Evolutionary conservation across 1,140 invertebrate genomes (phyloP).

Genomic region (Pogonomyrmex californicus): DNA sequence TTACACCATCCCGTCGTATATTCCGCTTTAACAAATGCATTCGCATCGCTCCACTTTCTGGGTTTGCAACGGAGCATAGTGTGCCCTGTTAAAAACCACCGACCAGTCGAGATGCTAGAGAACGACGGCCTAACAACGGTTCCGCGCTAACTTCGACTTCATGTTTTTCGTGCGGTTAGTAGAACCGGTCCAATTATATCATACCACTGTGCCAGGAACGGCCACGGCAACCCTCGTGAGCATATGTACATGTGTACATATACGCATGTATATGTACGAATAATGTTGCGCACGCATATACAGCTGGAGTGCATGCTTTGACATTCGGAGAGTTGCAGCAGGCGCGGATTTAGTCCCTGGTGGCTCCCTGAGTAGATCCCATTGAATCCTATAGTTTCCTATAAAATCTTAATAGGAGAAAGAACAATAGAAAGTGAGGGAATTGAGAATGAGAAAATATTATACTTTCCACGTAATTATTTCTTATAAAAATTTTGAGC

Average conservation of each 20-base stretch:
- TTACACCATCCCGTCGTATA: constrained; percentile 28
- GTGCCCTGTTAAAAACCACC: constrained; percentile 42
- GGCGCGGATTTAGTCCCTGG: neutral
- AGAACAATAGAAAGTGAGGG: neutral
- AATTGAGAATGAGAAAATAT: neutral
- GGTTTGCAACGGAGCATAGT: constrained; percentile 49
- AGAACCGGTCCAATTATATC: constrained; percentile 84
- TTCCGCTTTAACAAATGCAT: constrained; percentile 34
- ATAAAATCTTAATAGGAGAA: neutral
- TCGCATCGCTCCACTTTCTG: constrained; percentile 36
- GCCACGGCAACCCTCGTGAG: constrained; percentile 67
- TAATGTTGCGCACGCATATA: constrained; percentile 28
- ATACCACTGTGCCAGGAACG: constrained; percentile 74
- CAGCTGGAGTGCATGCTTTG: neutral
- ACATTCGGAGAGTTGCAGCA: constrained; percentile 10
- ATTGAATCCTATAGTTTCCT: too few relatives aligned
- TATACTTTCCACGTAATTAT: neutral
- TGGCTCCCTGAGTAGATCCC: constrained; percentile 4
- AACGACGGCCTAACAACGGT: constrained; percentile 75
- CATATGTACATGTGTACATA: neutral
- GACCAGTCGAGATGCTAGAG: constrained; percentile 13
- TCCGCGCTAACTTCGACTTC: constrained; percentile 47
- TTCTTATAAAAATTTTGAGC: neutral
- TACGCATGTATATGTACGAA: neutral
- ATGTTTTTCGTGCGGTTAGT: constrained; percentile 79